A percentile compares a stretch with the other conserved stretches of the same genome.
Conservation (phyloP, 2,888 invertebrate species). For the Drosophila merina region DNA sequence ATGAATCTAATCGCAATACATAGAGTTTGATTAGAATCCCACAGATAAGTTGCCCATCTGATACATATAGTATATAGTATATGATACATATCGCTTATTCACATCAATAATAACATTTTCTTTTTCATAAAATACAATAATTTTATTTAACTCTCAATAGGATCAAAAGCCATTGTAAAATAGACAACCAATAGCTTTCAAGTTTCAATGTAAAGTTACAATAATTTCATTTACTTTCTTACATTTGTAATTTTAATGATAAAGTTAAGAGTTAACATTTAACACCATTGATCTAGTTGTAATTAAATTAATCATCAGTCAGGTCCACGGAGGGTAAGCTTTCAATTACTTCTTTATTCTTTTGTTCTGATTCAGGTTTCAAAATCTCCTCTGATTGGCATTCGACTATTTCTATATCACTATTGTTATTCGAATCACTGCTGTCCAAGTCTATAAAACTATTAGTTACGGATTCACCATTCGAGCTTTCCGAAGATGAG, state of each 20-base stretch:
- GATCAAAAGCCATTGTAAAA: not conserved
- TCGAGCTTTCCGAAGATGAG: conserved; percentile 14
- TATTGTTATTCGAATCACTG: conserved; percentile 26
- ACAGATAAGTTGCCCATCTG: not conserved
- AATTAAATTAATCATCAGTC: conserved; percentile 54
- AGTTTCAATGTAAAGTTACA: not conserved
- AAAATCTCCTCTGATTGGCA: conserved; percentile 3
- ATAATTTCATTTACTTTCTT: not conserved
- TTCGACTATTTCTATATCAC: conserved; percentile 57
- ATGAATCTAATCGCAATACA: not conserved
- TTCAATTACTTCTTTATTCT: conserved; percentile 3
- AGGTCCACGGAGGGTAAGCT: conserved; percentile 54
- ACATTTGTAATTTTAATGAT: not conserved
- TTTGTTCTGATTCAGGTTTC: not conserved
- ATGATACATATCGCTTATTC: too few relatives aligned
- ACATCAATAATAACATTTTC: not conserved
- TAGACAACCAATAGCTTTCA: too few relatives aligned
- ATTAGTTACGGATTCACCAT: conserved; percentile 7
- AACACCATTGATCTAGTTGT: not conserved
- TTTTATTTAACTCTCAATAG: not conserved
- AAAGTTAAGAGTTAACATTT: not conserved
- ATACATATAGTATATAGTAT: too few relatives aligned
- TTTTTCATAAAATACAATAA: not conserved
- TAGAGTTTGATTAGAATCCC: not conserved
- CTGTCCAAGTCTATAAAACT: conserved; percentile 51